A percentile compares a stretch with the other conserved stretches of the same genome.
These are phyloP conservation scores for rabbit (Oryctolagus cuniculus) DNA, from an alignment of 2,113 vertebrate genomes.

Conservation along the genomic window mOryCun1.1 NC_091443.1:89391001-89391500, in stretches of 20 bases:
- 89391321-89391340: constrained; percentile 6
- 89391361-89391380: no score
- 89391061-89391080: not conserved
- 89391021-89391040: not conserved
- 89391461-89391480: no score
- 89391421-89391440: no score
- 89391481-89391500: no score
- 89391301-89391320: not conserved
- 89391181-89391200: not conserved
- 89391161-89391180: not conserved
- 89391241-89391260: not conserved
- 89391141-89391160: not conserved
- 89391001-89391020: not conserved
- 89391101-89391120: not conserved
- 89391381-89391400: no score
- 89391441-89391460: no score
- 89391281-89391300: not conserved
- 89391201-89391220: not conserved
- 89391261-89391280: not conserved
- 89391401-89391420: no score
- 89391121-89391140: constrained; percentile 8
- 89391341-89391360: not conserved
- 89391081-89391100: not conserved
- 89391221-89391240: not conserved
- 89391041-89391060: not conserved